Conservation (phyloP, 2,797 vertebrate species). For the Pseudochaenichthys georgianus region DNA sequence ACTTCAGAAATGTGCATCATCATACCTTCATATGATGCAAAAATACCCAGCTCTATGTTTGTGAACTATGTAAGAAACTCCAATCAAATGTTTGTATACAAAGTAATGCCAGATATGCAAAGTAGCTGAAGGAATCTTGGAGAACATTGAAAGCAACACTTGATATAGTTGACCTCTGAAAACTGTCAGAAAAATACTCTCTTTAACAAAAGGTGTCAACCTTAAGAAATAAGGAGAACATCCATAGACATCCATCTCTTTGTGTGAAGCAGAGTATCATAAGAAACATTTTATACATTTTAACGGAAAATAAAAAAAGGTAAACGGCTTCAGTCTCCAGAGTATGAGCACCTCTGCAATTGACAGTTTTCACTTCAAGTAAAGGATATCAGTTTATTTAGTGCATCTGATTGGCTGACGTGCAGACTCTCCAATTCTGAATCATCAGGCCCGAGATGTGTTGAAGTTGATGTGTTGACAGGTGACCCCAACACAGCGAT, state of each 20-base stretch:
- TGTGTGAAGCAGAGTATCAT: neutral
- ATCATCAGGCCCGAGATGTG: constrained; percentile 71
- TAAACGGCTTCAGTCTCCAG: neutral
- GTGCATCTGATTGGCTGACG: neutral
- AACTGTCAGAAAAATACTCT: neutral
- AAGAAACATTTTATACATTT: neutral
- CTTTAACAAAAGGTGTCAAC: neutral
- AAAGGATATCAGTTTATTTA: neutral
- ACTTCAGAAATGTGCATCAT: neutral
- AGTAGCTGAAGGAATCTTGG: neutral
- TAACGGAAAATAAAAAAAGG: neutral
- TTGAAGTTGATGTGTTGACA: constrained; percentile 64
- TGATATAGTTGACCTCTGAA: neutral
- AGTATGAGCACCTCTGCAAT: neutral
- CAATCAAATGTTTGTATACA: neutral
- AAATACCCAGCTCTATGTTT: neutral
- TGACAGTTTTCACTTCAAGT: constrained; percentile 9
- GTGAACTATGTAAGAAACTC: neutral
- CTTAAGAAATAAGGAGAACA: neutral
- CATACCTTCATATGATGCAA: constrained; percentile 26
- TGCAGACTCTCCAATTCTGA: constrained; percentile 7
- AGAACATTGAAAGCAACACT: neutral
- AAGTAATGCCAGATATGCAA: neutral
- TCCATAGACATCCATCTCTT: neutral
- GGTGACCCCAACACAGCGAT: constrained; percentile 79